These are phyloP conservation scores for Teinopalpus imperialis DNA, from an alignment of 2,888 invertebrate species.

Conservation along the genomic window DNA sequence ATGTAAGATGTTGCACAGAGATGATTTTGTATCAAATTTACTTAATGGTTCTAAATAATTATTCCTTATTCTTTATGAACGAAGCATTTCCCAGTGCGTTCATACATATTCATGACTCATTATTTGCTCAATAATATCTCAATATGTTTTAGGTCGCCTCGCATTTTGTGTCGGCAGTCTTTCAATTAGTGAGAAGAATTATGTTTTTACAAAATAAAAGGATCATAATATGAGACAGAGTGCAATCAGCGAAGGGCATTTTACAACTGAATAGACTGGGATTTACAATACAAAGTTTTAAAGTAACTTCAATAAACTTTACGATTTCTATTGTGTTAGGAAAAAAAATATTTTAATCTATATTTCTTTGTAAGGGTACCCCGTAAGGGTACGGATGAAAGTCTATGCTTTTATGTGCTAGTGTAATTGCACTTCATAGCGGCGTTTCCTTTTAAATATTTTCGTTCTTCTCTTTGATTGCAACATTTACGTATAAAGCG, in stretches of 20 bases:
- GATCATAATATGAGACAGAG: slow-evolving; percentile 35
- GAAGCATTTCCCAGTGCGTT: slow-evolving; percentile 14
- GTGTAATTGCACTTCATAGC: slow-evolving; percentile 13
- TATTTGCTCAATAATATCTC: slow-evolving; percentile 24
- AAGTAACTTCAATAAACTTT: slow-evolving; percentile 58
- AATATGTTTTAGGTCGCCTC: slow-evolving; percentile 46
- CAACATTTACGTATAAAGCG: no score
- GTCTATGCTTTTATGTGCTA: no score
- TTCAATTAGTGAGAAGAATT: slow-evolving; percentile 47
- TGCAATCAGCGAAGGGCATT: slow-evolving; percentile 46
- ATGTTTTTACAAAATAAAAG: slow-evolving; percentile 53
- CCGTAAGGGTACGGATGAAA: neutral
- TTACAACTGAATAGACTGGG: slow-evolving; percentile 39
- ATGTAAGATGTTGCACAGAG: slow-evolving; percentile 18
- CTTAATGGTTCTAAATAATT: slow-evolving; percentile 34
- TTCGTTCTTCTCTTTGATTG: slow-evolving; percentile 2
- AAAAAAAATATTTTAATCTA: slow-evolving; percentile 44
- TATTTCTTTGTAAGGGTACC: slow-evolving; percentile 57
- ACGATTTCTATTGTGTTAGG: slow-evolving; percentile 55
- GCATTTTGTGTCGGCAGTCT: slow-evolving; percentile 44
- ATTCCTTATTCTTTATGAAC: slow-evolving; percentile 23
- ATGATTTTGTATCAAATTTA: no score
- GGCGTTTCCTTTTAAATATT: slow-evolving; percentile 9
- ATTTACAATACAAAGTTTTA: slow-evolving; percentile 48
- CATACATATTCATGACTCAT: slow-evolving; percentile 46